A percentile compares a stretch with the other conserved stretches of the same genome.
These are phyloP conservation scores for Calypte anna DNA, from an alignment of 2,113 vertebrate genomes.

Conservation along the genomic window DNA sequence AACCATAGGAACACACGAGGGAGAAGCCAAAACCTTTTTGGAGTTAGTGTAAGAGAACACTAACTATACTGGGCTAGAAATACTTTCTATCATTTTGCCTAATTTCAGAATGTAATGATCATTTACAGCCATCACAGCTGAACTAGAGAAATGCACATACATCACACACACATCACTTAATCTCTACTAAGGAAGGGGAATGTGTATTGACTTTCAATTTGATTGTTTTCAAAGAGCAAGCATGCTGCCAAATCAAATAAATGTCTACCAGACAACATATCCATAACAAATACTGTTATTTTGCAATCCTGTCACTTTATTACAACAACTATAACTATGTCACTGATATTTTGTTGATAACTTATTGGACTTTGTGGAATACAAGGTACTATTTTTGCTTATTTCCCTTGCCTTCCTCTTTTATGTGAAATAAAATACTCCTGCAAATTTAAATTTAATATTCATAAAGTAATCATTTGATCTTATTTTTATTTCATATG, in stretches of 20 bases:
- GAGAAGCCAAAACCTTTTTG: background rate
- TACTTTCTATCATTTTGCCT: background rate
- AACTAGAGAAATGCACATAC: background rate
- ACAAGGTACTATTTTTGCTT: background rate
- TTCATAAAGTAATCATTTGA: background rate
- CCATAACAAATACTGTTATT: background rate
- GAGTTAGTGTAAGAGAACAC: background rate
- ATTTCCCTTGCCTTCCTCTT: background rate
- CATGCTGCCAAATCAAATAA: conserved; percentile 26
- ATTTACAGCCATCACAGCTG: background rate
- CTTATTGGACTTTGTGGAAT: background rate
- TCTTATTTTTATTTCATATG: background rate
- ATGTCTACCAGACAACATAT: background rate
- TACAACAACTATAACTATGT: background rate
- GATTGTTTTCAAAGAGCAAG: conserved; percentile 46
- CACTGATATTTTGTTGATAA: background rate
- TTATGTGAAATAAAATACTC: background rate
- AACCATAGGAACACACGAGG: background rate
- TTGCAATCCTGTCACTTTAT: background rate
- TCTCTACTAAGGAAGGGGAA: conserved; percentile 6
- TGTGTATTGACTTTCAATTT: conserved; percentile 34
- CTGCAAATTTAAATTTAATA: background rate
- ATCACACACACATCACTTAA: background rate
- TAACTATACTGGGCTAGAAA: background rate
- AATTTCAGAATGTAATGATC: background rate